Percentiles rank a stretch among this genome's conserved stretches.
phyloP scores from a whole-genome alignment of 2,888 invertebrate species.

The Drosophila birchii region DNA sequence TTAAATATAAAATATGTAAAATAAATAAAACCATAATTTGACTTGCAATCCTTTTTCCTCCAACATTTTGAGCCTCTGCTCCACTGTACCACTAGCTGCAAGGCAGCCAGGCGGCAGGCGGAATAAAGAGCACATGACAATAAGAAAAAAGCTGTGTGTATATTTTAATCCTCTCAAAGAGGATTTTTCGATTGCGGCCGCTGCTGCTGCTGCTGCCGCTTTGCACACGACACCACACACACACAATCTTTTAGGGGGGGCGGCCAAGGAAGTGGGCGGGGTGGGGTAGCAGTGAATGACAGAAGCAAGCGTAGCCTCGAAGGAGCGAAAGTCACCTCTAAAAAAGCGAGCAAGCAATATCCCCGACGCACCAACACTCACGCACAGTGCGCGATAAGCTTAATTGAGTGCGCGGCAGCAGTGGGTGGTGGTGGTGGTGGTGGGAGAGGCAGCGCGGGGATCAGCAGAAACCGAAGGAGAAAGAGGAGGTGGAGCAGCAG shows the following conservation, averaged over 20 bases:
- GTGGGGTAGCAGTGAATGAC: conserved; percentile 16
- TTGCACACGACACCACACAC: conserved; percentile 76
- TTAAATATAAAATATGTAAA: background rate
- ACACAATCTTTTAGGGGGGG: conserved; percentile 10
- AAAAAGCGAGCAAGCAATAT: conserved; percentile 61
- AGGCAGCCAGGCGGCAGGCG: conserved; percentile 43
- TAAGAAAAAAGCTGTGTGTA: conserved; percentile 62
- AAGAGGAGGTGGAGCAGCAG: conserved; percentile 26
- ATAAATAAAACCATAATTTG: background rate
- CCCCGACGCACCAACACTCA: conserved; percentile 55
- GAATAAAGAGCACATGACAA: conserved; percentile 57
- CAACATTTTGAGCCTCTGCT: conserved; percentile 12
- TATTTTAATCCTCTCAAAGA: conserved; percentile 80
- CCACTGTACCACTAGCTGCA: conserved; percentile 55
- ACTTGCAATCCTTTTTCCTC: conserved; percentile 16
- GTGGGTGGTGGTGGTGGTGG: conserved; percentile 30
- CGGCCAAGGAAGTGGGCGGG: conserved; percentile 26
- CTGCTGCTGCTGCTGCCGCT: conserved; percentile 53
- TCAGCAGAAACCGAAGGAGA: conserved; percentile 32
- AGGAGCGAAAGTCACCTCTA: conserved; percentile 80
- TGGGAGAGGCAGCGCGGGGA: conserved; percentile 25
- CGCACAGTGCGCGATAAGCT: conserved; percentile 74
- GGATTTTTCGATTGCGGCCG: conserved; percentile 73
- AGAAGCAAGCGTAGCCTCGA: conserved; percentile 64
- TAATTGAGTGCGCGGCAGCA: conserved; percentile 71